These are phyloP conservation scores for Bombus polaris DNA, from an alignment of 1,140 invertebrate genomes.

Conservation along the genomic window DNA sequence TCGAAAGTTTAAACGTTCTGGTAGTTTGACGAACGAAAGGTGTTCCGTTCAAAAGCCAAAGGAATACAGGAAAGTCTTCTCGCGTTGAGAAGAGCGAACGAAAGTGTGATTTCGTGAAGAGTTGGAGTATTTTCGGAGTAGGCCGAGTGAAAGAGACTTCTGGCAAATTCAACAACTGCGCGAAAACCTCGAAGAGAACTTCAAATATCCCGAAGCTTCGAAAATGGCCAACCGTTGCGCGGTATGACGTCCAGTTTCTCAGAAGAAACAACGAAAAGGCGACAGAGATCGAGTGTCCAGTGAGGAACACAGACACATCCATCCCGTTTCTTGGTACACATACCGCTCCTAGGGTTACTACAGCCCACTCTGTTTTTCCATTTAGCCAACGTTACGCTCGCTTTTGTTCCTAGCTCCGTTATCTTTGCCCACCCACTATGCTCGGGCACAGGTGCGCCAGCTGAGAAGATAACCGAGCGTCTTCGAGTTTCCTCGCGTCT, in stretches of 20 bases:
- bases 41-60: too few relatives aligned
- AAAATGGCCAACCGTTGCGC: background rate
- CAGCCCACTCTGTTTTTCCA: constrained; percentile 25
- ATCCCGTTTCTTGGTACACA: constrained; percentile 35
- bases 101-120: background rate
- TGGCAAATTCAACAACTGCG: background rate
- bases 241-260: constrained; percentile 27
- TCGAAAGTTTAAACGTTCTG: background rate
- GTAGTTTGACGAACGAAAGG: background rate
- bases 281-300: constrained; percentile 26
- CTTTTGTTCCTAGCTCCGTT: constrained; percentile 32
- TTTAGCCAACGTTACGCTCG: constrained; percentile 58
- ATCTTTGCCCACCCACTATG: constrained; percentile 45
- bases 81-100: background rate
- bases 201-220: background rate
- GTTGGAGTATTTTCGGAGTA: background rate
- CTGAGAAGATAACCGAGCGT: constrained; percentile 38
- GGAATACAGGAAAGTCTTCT: background rate
- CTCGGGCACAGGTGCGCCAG: background rate
- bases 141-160: background rate
- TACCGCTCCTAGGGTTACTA: constrained; percentile 25
- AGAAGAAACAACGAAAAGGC: constrained; percentile 31
- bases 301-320: constrained; percentile 13
- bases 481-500: constrained; percentile 29
- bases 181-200: background rate